These are phyloP conservation scores for Denticeps clupeoides DNA, from an alignment of 2,797 vertebrate species.

Conservation along the genomic window DNA sequence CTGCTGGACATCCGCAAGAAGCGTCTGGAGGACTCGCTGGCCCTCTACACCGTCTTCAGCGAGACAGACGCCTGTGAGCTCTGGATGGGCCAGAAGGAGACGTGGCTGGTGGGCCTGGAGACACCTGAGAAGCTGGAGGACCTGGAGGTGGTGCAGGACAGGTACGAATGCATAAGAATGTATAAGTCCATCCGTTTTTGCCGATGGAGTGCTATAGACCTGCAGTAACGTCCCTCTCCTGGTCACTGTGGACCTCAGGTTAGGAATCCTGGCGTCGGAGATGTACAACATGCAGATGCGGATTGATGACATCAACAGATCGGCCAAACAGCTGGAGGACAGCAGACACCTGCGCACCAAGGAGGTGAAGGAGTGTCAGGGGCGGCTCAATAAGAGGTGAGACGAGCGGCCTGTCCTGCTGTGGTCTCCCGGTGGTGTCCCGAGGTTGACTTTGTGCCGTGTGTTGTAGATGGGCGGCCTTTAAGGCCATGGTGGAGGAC, in stretches of 20 bases:
- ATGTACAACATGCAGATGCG: constrained; percentile 73
- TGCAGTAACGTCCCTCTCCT: neutral
- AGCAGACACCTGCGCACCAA: constrained; percentile 79
- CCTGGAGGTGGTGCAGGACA: constrained; percentile 86
- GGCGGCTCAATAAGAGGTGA: constrained; percentile 77
- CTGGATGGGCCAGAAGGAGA: constrained; percentile 95
- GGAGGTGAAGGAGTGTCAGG: constrained; percentile 75
- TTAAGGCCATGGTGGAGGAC: constrained; percentile 72
- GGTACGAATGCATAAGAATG: constrained; percentile 48
- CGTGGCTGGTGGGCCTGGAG: constrained; percentile 79
- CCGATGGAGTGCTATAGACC: neutral
- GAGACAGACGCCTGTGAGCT: constrained; percentile 88
- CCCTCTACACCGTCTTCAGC: constrained; percentile 85
- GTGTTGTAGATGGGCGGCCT: constrained; percentile 75
- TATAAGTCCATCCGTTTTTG: constrained; percentile 2
- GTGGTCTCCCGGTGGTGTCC: neutral
- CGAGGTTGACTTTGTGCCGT: no score
- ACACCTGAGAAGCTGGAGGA: constrained; percentile 87
- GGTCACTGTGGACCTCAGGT: constrained; percentile 48
- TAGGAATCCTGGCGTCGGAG: constrained; percentile 81
- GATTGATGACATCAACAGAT: constrained; percentile 73
- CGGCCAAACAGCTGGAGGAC: constrained; percentile 77
- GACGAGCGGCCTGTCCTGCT: neutral
- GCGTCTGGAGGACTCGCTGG: constrained; percentile 75
- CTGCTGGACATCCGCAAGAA: constrained; percentile 72